Evolutionary conservation across 2,888 invertebrate species (phyloP).

Genomic region (Acleris emargana): DNA sequence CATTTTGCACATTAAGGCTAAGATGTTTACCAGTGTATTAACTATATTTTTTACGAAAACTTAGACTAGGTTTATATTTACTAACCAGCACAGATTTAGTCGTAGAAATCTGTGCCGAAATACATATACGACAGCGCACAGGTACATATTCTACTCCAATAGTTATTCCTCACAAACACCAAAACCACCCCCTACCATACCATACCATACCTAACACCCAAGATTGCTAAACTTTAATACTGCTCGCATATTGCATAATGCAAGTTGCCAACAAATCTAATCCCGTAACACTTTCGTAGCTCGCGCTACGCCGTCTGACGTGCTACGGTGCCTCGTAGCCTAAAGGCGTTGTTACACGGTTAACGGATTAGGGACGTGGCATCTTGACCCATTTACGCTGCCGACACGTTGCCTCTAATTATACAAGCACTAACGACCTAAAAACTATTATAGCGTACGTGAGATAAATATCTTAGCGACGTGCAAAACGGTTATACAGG

Average conservation of each 20-base stretch:
- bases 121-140: no score
- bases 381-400: slow-evolving; percentile 68
- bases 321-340: slow-evolving; percentile 51
- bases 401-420: slow-evolving; percentile 61
- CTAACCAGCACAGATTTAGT: no score
- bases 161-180: background rate
- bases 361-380: slow-evolving; percentile 63
- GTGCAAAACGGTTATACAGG: slow-evolving; percentile 19
- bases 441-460: slow-evolving; percentile 40
- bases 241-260: slow-evolving; percentile 16
- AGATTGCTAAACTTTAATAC: slow-evolving; percentile 15
- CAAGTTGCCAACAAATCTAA: slow-evolving; percentile 32
- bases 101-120: no score
- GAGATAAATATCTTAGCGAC: slow-evolving; percentile 36
- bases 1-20: no score
- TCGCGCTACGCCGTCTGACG: slow-evolving; percentile 44
- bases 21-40: no score
- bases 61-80: no score
- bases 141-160: no score
- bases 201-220: background rate
- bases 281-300: slow-evolving; percentile 46
- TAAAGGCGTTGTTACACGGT: slow-evolving; percentile 60
- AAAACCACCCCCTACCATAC: background rate
- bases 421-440: slow-evolving; percentile 61
- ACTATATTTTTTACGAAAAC: no score